phyloP scores from a whole-genome alignment of 2,113 vertebrate species.

The Calyptommatus sinebrachiatus region DNA sequence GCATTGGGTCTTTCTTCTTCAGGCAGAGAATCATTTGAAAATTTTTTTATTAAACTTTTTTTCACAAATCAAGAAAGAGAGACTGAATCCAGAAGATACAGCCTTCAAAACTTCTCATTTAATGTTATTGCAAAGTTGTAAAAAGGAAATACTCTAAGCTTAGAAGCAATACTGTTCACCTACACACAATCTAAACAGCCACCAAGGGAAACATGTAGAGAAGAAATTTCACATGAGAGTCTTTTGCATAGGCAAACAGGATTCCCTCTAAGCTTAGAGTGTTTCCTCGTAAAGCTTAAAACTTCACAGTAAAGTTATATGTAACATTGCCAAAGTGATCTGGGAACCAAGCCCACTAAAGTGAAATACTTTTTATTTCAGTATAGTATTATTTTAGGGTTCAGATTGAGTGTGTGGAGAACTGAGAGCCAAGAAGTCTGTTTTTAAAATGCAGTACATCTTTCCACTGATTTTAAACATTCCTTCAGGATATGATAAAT shows the following conservation, averaged over 20 bases:
- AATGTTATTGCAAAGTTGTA: too few species aligned
- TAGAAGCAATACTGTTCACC: too few species aligned
- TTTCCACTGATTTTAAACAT: background rate
- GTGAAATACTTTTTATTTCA: constrained; percentile 6
- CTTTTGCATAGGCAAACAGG: too few species aligned
- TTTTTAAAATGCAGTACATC: background rate
- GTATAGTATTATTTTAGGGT: background rate
- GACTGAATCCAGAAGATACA: too few species aligned
- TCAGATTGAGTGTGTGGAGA: background rate
- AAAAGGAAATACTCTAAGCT: too few species aligned
- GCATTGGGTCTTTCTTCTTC: background rate
- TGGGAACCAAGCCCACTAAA: constrained; percentile 8
- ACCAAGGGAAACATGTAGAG: too few species aligned
- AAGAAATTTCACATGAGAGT: too few species aligned
- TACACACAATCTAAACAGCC: too few species aligned
- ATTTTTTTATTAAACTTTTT: constrained; percentile 2
- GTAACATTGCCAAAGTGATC: background rate
- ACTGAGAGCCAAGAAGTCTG: background rate
- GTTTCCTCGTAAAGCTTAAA: too few species aligned
- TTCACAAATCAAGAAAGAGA: background rate
- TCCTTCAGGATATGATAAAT: background rate
- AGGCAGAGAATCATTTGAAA: background rate
- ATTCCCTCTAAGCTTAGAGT: too few species aligned
- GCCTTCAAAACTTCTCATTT: too few species aligned
- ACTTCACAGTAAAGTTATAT: too few species aligned